These are phyloP conservation scores for Scolopax bukidnonensis DNA, from an alignment of 2,797 vertebrate species.

Conservation along the genomic window DNA sequence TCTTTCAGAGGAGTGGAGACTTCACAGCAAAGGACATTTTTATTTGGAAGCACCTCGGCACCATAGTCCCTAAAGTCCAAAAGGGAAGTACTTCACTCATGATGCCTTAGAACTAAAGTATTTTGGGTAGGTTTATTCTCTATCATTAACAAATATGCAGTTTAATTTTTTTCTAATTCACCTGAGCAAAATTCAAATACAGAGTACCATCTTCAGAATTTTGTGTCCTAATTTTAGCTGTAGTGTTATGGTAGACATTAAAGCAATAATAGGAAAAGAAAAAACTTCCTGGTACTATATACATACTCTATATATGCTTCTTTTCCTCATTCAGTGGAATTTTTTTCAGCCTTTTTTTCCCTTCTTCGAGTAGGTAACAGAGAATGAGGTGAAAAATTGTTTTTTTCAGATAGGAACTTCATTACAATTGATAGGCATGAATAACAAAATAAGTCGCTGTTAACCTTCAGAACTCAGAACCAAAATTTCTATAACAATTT, in stretches of 20 bases:
- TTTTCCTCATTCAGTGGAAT: background rate
- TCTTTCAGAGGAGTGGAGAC: background rate
- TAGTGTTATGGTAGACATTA: background rate
- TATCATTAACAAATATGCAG: background rate
- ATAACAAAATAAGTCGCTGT: background rate
- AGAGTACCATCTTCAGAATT: background rate
- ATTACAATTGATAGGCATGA: background rate
- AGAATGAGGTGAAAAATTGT: background rate
- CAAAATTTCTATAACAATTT: background rate
- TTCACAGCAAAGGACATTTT: background rate
- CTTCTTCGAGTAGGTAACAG: background rate
- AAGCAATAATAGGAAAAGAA: background rate
- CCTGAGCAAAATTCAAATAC: background rate
- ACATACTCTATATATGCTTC: rapidly evolving
- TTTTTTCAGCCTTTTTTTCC: background rate
- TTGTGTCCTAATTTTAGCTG: background rate
- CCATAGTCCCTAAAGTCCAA: background rate
- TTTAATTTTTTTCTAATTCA: background rate
- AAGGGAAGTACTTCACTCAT: background rate
- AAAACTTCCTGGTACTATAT: background rate
- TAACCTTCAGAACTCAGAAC: background rate
- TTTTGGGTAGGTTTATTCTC: background rate
- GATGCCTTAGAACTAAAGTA: background rate
- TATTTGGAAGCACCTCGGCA: background rate
- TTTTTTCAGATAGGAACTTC: background rate